Evolutionary conservation across 2,797 vertebrate genomes (phyloP).

Genomic region (Pantherophis alleghaniensis): DNA sequence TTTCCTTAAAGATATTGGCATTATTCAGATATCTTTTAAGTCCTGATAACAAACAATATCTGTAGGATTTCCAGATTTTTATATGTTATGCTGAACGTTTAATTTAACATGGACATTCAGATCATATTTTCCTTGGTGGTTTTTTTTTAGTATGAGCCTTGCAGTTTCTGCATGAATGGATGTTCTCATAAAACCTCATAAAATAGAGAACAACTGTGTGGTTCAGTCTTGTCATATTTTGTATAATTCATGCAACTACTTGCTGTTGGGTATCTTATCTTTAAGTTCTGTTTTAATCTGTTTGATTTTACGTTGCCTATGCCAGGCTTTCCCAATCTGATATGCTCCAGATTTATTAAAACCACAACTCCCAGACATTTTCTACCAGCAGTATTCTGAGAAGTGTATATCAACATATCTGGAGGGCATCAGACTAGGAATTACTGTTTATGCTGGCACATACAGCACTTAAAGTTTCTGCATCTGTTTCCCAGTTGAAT

Average conservation of each 20-base stretch:
- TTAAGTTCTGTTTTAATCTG: background rate
- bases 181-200: constrained; percentile 2
- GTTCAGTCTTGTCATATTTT: background rate
- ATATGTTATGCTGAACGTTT: background rate
- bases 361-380: background rate
- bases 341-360: background rate
- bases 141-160: constrained; percentile 16
- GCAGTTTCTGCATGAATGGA: constrained; percentile 13
- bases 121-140: background rate
- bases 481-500: background rate
- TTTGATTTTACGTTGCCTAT: background rate
- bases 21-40: background rate
- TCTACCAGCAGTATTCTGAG: background rate
- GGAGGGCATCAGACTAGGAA: background rate
- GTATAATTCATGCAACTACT: background rate
- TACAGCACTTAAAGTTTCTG: background rate
- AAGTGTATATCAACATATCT: background rate
- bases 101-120: background rate
- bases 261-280: background rate
- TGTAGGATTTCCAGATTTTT: background rate
- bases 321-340: background rate
- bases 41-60: background rate
- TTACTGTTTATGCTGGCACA: background rate
- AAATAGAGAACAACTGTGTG: constrained; percentile 3
- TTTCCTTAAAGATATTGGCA: background rate